These are phyloP conservation scores for Slavum lentiscoides DNA, from an alignment of 2,888 invertebrate species.

Conservation along the genomic window DNA sequence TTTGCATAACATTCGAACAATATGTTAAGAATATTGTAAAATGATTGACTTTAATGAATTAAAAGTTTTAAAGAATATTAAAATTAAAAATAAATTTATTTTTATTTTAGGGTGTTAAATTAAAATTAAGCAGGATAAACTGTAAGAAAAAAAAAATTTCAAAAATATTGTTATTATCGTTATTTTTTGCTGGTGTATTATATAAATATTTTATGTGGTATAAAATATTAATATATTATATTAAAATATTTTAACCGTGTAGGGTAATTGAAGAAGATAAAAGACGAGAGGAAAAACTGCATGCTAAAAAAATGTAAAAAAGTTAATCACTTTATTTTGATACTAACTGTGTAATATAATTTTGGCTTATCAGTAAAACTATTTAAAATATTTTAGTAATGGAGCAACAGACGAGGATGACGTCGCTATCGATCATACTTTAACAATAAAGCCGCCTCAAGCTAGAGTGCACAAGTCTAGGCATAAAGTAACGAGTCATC, in stretches of 20 bases:
- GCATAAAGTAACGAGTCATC: constrained; percentile 48
- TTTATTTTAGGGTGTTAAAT: background rate
- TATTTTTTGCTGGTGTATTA: constrained; percentile 15
- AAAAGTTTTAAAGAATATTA: no score
- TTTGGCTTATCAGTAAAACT: background rate
- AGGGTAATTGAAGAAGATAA: constrained; percentile 38
- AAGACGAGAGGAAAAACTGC: constrained; percentile 43
- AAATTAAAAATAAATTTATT: no score
- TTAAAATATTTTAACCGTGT: constrained; percentile 21
- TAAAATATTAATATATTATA: no score
- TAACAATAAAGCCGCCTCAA: constrained; percentile 51
- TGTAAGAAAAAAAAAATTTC: background rate
- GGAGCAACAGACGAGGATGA: constrained; percentile 44
- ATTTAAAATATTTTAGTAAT: constrained; percentile 25
- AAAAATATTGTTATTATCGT: background rate
- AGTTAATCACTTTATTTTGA: constrained; percentile 18
- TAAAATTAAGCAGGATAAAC: background rate
- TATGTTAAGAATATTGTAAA: no score
- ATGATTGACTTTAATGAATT: no score
- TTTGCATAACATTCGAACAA: no score
- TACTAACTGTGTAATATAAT: background rate
- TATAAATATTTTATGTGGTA: background rate
- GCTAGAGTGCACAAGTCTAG: constrained; percentile 45
- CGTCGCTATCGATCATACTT: constrained; percentile 39
- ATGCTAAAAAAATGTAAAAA: constrained; percentile 52